phyloP scores from a whole-genome alignment of 2,797 vertebrate genomes.

The Labroides dimidiatus region DNA sequence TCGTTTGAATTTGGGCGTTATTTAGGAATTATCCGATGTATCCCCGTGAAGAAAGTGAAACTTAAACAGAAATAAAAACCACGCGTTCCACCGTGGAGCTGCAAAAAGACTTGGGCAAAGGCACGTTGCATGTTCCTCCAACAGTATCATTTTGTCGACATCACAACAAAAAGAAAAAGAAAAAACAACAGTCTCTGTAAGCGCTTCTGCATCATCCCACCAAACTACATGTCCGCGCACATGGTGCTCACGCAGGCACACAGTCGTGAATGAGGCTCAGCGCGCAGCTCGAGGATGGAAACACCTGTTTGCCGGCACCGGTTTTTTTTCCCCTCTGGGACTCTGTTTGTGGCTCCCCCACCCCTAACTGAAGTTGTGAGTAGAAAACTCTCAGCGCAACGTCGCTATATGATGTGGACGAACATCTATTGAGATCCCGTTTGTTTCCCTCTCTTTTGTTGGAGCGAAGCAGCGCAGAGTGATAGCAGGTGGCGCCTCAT shows the following conservation, averaged over 20 bases:
- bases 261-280: conserved; percentile 45
- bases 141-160: conserved; percentile 56
- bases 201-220: conserved; percentile 43
- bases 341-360: conserved; percentile 25
- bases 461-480: conserved; percentile 24
- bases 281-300: conserved; percentile 52
- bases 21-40: conserved; percentile 45
- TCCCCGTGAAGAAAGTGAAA: conserved; percentile 51
- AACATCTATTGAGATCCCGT: conserved; percentile 29
- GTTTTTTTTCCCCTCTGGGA: not conserved
- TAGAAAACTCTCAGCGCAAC: conserved; percentile 9
- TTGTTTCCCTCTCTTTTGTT: conserved; percentile 32
- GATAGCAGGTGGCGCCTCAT: conserved; percentile 46
- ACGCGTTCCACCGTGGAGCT: conserved; percentile 48
- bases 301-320: conserved; percentile 81
- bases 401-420: conserved; percentile 1
- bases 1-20: conserved; percentile 37
- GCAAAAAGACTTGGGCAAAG: conserved; percentile 37
- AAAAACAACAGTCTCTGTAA: conserved; percentile 6
- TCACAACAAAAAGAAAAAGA: conserved; percentile 36
- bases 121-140: conserved; percentile 52
- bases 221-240: conserved; percentile 50
- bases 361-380: conserved; percentile 18
- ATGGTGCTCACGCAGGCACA: conserved; percentile 30
- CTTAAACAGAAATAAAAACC: conserved; percentile 42